These are phyloP conservation scores for Drosophila lini DNA, from an alignment of 1,140 invertebrate species.

Conservation along the genomic window DNA sequence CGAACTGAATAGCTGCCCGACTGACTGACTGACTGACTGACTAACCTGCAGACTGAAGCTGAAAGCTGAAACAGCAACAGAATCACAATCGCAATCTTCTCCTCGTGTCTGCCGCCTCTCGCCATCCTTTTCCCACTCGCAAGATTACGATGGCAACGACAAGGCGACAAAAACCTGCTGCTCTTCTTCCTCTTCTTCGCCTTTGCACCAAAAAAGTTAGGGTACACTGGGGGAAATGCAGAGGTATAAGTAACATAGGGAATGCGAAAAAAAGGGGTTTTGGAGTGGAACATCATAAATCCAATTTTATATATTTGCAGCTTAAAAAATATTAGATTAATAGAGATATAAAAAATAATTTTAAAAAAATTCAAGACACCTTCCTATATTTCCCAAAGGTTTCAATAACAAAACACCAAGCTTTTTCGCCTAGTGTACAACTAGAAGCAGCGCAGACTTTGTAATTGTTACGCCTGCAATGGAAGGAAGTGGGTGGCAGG, in stretches of 20 bases:
- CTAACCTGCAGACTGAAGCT: slow-evolving; percentile 66
- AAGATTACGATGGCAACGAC: slow-evolving; percentile 46
- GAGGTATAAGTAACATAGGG: no score
- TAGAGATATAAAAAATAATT: not conserved
- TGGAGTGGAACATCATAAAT: not conserved
- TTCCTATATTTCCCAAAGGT: not conserved
- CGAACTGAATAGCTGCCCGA: slow-evolving; percentile 14
- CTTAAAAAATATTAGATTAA: not conserved
- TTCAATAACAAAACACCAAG: not conserved
- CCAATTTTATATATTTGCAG: not conserved
- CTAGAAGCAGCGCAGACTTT: slow-evolving; percentile 63
- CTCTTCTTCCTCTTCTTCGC: slow-evolving; percentile 40
- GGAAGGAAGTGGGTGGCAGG: slow-evolving; percentile 2
- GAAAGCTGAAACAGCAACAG: slow-evolving; percentile 49
- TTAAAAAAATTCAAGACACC: not conserved
- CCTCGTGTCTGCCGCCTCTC: slow-evolving; percentile 1
- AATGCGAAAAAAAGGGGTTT: not conserved
- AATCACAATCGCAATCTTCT: slow-evolving; percentile 53
- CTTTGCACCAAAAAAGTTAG: slow-evolving; percentile 44
- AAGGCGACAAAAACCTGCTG: slow-evolving; percentile 56
- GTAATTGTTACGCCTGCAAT: slow-evolving; percentile 76
- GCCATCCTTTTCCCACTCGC: not conserved
- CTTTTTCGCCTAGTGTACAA: slow-evolving; percentile 12
- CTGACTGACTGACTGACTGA: slow-evolving; percentile 45
- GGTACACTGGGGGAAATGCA: slow-evolving; percentile 9